phyloP scores from a whole-genome alignment of 2,888 invertebrate genomes.

The Andrena bucephala region DNA sequence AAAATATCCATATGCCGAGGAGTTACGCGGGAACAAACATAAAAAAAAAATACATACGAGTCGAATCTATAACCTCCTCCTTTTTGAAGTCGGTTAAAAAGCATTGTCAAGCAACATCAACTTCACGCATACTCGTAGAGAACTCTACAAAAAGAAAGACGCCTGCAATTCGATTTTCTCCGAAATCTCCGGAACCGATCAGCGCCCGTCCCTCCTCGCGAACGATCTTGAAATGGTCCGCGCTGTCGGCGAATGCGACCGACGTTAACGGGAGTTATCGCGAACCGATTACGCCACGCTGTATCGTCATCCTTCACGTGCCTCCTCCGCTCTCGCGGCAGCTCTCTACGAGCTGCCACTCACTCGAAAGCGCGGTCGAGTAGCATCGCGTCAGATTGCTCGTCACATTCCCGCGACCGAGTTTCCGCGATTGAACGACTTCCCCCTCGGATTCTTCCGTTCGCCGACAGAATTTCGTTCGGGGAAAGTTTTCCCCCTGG shows the following conservation, averaged over 20 bases:
- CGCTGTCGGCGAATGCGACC: background rate
- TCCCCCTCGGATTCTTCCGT: constrained; percentile 2
- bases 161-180: no score
- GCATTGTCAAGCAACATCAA: no score
- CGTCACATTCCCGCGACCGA: constrained; percentile 18
- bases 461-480: background rate
- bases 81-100: no score
- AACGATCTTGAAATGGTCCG: background rate
- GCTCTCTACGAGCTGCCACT: constrained; percentile 1
- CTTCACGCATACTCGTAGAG: no score
- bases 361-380: constrained; percentile 6
- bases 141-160: no score
- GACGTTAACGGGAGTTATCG: constrained; percentile 22
- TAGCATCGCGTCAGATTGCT: constrained; percentile 18
- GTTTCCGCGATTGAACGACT: constrained; percentile 27
- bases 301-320: constrained; percentile 21
- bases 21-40: no score
- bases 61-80: no score
- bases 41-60: no score
- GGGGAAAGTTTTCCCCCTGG: background rate
- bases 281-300: constrained; percentile 31
- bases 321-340: background rate
- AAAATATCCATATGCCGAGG: no score
- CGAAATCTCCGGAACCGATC: no score
- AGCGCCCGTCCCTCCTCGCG: background rate